Evolutionary conservation across 2,888 invertebrate genomes (phyloP).

Genomic region (Matsumyia berberina): DNA sequence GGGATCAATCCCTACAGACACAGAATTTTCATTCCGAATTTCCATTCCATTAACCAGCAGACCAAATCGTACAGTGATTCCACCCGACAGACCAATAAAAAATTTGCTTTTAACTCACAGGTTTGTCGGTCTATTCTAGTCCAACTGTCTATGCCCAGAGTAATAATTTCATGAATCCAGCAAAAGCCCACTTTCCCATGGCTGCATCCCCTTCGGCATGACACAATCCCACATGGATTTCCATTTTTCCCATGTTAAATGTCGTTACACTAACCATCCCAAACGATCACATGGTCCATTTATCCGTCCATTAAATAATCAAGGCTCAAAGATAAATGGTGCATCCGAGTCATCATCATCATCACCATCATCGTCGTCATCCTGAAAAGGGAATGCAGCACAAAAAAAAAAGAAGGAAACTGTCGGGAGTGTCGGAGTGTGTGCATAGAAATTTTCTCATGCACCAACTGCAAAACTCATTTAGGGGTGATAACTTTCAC

Average conservation of each 20-base stretch:
- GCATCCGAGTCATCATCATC: constrained; percentile 62
- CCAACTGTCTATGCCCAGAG: neutral
- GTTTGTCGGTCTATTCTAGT: neutral
- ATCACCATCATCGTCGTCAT: constrained; percentile 27
- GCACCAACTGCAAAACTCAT: constrained; percentile 49
- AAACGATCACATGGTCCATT: constrained; percentile 73
- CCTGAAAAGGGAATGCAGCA: neutral
- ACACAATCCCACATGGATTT: constrained; percentile 69
- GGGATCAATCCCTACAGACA: no score
- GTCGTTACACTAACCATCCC: constrained; percentile 55
- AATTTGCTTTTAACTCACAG: neutral
- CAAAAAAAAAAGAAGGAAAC: neutral
- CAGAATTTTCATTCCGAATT: no score
- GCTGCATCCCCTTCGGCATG: neutral
- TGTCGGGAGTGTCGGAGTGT: neutral
- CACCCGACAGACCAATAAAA: constrained; percentile 1
- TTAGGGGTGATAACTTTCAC: constrained; percentile 70
- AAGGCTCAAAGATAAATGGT: constrained; percentile 73
- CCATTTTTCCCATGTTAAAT: constrained; percentile 47
- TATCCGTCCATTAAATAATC: constrained; percentile 74
- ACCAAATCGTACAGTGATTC: neutral
- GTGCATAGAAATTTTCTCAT: constrained; percentile 63
- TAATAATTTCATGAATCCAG: constrained; percentile 8
- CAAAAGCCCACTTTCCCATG: constrained; percentile 16
- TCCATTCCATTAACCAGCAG: neutral